Evolutionary conservation across 2,797 vertebrate genomes (phyloP).

Genomic region (Sebastes oblongus): DNA sequence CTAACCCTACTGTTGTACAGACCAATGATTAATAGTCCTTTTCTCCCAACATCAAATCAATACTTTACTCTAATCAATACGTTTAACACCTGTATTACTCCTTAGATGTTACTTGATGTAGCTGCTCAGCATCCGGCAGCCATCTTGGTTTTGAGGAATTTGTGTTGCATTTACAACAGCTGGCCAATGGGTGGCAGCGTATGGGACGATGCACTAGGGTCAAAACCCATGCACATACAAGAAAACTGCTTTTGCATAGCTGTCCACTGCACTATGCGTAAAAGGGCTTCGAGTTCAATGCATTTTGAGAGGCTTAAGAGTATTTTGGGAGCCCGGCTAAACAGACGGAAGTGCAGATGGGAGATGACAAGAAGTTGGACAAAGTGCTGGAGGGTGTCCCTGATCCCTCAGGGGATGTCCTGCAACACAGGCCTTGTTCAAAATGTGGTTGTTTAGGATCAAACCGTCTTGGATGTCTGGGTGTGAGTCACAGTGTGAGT

Average conservation of each 20-base stretch:
- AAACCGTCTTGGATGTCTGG: constrained; percentile 26
- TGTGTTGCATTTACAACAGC: not conserved
- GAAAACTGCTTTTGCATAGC: not conserved
- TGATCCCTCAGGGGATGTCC: constrained; percentile 35
- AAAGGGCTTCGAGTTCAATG: constrained; percentile 15
- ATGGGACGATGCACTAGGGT: not conserved
- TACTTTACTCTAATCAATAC: too few species aligned
- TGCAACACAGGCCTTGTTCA: constrained; percentile 14
- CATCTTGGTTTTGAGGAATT: not conserved
- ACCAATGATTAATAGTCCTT: too few species aligned
- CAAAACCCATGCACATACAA: not conserved
- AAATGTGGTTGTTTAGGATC: constrained; percentile 18
- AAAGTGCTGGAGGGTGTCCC: constrained; percentile 41
- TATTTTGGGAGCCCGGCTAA: not conserved
- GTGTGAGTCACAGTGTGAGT: constrained; percentile 19
- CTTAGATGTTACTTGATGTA: too few species aligned
- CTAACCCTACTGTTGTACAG: too few species aligned
- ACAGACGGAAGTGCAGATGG: constrained; percentile 26
- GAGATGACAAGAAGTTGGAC: constrained; percentile 46
- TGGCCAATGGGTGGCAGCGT: not conserved
- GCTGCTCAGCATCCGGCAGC: too few species aligned
- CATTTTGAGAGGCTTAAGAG: constrained; percentile 22
- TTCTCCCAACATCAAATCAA: too few species aligned
- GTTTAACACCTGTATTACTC: too few species aligned
- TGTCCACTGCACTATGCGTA: not conserved